Base-by-base conservation (phyloP, 2,113 vertebrate species). In the Anhinga anhinga region DNA sequence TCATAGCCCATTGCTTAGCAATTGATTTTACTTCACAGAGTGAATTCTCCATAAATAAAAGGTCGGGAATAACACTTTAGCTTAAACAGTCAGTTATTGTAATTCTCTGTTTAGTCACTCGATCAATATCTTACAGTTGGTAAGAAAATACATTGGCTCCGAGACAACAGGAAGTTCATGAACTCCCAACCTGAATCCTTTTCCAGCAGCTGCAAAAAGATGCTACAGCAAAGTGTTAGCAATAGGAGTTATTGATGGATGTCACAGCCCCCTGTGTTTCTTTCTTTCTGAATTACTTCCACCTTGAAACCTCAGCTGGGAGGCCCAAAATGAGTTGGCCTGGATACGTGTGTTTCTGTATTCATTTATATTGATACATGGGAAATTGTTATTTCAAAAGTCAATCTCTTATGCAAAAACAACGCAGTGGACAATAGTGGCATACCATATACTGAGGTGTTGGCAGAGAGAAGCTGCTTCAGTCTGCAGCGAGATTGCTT, bases 21-120 rank as follows among this genome's bases (percentile, higher is more conserved):
- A 97, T 96, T 77, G 82, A 96, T 96, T 98, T 97, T 95, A 72
- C 67, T 94, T 95, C 88, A 78, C 63, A 47, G 34, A 8, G 62
- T 19, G 72, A 84, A 63, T 87, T 91, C 81, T 66, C 42, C 34
- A 16, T 82, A 90, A 94, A 84, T 82, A 71, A 85, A 93, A 80
- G 55, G 52, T 2, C 66, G 59, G 50, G 26, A 93, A 49, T 81
- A 96, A 36, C 56, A 25, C 84, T 92, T 91, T 52, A 94, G 80
- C 55, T 80, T 86, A 86, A 93, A 72, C 13, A 82, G 45, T 67
- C 67, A 81, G 26, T 95, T 83, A 21, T 18, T 69, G 83, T 65
- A 62, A 72, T 92, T 86, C 17, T 73, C 27, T 73, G 8, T 87
- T 94, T 92, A 88, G 92, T 92, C 13, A 1, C 47, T 81, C 5